phyloP scores from a whole-genome alignment of 2,797 vertebrate genomes.

The Telmatherina bonti region DNA sequence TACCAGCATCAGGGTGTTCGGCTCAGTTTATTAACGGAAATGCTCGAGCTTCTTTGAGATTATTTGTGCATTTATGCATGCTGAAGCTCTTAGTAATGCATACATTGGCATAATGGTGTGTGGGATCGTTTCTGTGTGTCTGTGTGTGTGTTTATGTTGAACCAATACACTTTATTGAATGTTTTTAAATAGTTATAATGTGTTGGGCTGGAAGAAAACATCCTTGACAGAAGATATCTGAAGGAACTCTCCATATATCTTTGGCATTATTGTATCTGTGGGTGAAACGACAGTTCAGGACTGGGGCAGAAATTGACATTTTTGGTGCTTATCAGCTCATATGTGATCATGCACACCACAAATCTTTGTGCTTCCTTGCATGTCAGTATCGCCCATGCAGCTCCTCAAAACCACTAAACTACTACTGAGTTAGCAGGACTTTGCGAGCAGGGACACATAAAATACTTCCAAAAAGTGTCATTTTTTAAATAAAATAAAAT shows the following conservation, averaged over 20 bases:
- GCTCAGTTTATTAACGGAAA: constrained; percentile 20
- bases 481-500: no score
- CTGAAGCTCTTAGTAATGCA: neutral
- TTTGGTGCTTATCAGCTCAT: no score
- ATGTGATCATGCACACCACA: no score
- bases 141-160: neutral
- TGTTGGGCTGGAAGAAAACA: constrained; percentile 30
- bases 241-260: constrained; percentile 22
- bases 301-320: no score
- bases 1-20: constrained; percentile 3
- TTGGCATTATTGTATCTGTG: constrained; percentile 36
- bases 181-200: constrained; percentile 33
- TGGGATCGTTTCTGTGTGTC: neutral
- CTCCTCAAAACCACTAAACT: no score
- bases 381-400: no score
- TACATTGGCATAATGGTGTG: neutral
- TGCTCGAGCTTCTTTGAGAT: neutral
- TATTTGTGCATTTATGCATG: neutral
- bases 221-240: constrained; percentile 29
- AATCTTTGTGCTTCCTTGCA: no score
- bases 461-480: no score
- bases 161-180: constrained; percentile 25
- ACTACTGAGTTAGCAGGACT: no score
- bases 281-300: constrained; percentile 18
- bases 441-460: no score